Percentiles rank a stretch among this genome's conserved stretches.
Conservation (phyloP, 2,113 vertebrate genomes). For the Equus przewalskii region DNA sequence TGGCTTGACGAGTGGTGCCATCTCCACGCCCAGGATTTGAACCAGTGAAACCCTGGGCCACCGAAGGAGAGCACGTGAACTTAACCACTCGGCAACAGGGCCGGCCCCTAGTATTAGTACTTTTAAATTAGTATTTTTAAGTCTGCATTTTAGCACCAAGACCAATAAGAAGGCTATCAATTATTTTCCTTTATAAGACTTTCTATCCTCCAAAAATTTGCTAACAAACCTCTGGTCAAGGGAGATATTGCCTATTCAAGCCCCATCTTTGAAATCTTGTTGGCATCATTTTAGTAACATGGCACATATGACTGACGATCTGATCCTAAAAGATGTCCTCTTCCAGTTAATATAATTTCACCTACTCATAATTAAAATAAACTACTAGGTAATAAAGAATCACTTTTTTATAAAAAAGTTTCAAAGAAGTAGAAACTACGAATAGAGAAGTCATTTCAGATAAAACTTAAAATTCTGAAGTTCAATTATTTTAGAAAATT, state of each 20-base stretch:
- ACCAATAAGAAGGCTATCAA: neutral
- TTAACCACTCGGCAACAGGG: no score
- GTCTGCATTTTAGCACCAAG: neutral
- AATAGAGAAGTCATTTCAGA: neutral
- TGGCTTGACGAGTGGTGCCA: no score
- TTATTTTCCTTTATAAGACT: constrained; percentile 37
- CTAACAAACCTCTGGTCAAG: neutral
- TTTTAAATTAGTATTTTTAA: constrained; percentile 17
- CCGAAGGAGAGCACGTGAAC: no score
- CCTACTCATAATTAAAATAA: neutral
- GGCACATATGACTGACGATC: neutral
- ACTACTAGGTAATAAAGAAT: neutral
- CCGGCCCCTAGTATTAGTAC: neutral
- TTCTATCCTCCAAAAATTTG: constrained; percentile 14
- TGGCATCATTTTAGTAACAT: neutral
- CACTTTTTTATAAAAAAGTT: neutral
- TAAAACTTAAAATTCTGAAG: constrained; percentile 38
- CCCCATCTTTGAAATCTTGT: neutral
- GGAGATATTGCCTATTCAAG: neutral
- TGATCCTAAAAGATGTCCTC: neutral
- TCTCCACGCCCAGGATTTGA: no score
- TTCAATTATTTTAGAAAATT: constrained; percentile 29
- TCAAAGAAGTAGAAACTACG: neutral
- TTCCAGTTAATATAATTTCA: neutral
- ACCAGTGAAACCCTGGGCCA: no score